phyloP scores from a whole-genome alignment of 1,140 invertebrate species.

The Hormaphis cornu region DNA sequence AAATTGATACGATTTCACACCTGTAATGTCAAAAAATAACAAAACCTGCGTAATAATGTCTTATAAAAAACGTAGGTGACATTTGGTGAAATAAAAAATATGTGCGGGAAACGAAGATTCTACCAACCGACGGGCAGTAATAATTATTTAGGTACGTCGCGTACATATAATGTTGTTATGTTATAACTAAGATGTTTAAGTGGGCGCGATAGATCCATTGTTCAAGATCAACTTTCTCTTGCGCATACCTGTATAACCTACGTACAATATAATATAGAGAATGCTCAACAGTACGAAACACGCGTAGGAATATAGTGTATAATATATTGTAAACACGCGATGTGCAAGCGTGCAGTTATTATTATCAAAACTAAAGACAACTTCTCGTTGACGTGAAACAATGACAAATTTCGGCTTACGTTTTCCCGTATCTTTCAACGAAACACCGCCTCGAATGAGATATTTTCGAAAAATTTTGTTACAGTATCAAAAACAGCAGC shows the following conservation, averaged over 20 bases:
- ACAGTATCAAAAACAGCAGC: too few species aligned
- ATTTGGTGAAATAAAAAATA: background rate
- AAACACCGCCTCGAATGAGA: too few species aligned
- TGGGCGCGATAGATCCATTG: conserved; percentile 6
- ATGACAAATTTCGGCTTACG: too few species aligned
- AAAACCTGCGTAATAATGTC: too few species aligned
- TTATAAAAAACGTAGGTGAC: background rate
- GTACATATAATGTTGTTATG: background rate
- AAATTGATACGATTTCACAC: too few species aligned
- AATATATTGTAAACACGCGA: conserved; percentile 9
- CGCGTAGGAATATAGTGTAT: conserved; percentile 23
- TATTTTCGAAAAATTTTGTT: too few species aligned
- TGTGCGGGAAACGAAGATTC: background rate
- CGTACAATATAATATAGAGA: too few species aligned
- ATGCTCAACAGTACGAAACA: background rate
- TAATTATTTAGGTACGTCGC: background rate
- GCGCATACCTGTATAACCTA: background rate
- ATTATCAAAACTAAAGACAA: background rate
- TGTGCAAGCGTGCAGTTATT: background rate
- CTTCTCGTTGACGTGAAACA: background rate
- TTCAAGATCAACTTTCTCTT: conserved; percentile 13
- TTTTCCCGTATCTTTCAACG: too few species aligned
- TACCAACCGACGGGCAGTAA: background rate
- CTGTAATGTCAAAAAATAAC: too few species aligned
- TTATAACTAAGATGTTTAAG: background rate